Evolutionary conservation across 2,888 invertebrate species (phyloP).

Genomic region (Scrobipalpa costella): DNA sequence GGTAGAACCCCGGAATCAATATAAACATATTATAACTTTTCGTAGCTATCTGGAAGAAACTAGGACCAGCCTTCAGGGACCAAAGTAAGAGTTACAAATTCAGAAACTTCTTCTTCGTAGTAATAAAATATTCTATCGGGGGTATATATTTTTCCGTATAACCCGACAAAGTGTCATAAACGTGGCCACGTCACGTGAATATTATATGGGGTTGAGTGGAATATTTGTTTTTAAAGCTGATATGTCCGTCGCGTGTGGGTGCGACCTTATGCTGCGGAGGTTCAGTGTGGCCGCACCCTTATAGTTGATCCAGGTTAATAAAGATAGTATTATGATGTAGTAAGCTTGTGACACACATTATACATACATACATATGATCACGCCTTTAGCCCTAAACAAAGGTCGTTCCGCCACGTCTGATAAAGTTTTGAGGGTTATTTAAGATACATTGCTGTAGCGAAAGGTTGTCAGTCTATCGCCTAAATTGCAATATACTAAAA

Average conservation of each 20-base stretch:
- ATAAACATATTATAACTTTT: conserved; percentile 7
- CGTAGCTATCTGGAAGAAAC: background rate
- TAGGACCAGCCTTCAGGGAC: conserved; percentile 18
- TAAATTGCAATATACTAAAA: too few species aligned
- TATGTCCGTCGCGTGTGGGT: conserved; percentile 71
- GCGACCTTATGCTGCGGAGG: conserved; percentile 52
- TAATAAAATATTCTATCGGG: conserved; percentile 56
- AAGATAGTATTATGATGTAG: conserved; percentile 14
- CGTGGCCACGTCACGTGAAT: conserved; percentile 68
- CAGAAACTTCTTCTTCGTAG: conserved; percentile 45
- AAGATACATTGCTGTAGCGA: too few species aligned
- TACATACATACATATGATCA: too few species aligned
- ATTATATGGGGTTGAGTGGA: conserved; percentile 67
- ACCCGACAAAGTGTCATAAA: conserved; percentile 62
- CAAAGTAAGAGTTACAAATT: conserved; percentile 26
- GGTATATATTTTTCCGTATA: conserved; percentile 55
- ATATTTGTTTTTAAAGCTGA: conserved; percentile 66
- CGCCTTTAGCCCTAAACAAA: too few species aligned
- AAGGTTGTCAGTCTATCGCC: too few species aligned
- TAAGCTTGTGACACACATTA: conserved; percentile 14
- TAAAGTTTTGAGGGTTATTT: too few species aligned
- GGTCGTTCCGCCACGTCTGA: too few species aligned
- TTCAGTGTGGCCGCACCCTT: conserved; percentile 52
- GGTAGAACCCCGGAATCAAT: background rate
- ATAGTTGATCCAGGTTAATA: conserved; percentile 24